These are phyloP conservation scores for Auanema sp. DNA, from an alignment of 2,888 invertebrate genomes.

Conservation along the genomic window DNA sequence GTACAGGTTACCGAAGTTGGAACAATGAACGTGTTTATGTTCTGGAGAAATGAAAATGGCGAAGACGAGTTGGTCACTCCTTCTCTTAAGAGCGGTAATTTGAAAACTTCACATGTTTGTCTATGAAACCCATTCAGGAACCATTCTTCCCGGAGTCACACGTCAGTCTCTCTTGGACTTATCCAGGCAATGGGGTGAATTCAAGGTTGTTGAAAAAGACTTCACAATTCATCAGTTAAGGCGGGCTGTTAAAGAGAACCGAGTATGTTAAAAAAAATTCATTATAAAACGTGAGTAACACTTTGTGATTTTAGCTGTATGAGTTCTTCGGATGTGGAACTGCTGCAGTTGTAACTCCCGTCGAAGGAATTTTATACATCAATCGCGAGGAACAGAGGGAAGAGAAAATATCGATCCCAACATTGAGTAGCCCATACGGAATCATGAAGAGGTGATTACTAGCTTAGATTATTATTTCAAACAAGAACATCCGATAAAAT, in stretches of 20 bases:
- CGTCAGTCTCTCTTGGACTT: slow-evolving; percentile 84
- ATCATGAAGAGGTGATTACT: slow-evolving; percentile 71
- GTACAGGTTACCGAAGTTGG: slow-evolving; percentile 86
- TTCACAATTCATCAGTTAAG: slow-evolving; percentile 83
- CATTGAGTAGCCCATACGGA: slow-evolving; percentile 73
- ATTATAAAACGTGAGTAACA: no score
- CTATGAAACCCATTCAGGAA: background rate
- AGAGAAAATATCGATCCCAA: slow-evolving; percentile 66
- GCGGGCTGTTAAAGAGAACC: slow-evolving; percentile 76
- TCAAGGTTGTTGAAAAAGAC: slow-evolving; percentile 76
- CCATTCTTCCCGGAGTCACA: slow-evolving; percentile 91
- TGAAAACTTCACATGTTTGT: background rate
- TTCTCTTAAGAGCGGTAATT: slow-evolving; percentile 77
- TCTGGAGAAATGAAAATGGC: slow-evolving; percentile 84
- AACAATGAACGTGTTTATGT: slow-evolving; percentile 95
- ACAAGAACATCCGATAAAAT: background rate
- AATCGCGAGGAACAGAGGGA: slow-evolving; percentile 27
- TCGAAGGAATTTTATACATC: slow-evolving; percentile 81
- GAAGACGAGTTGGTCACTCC: slow-evolving; percentile 90
- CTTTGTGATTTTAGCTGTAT: slow-evolving; percentile 74
- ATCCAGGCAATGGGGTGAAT: slow-evolving; percentile 79
- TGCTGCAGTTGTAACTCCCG: slow-evolving; percentile 89
- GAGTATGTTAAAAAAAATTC: slow-evolving; percentile 72
- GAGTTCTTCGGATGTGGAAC: slow-evolving; percentile 97
- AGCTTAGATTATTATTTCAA: background rate